Percentiles rank a stretch among this genome's conserved stretches.
Conservation (phyloP, 2,888 invertebrate genomes). For the Volucella inanis region DNA sequence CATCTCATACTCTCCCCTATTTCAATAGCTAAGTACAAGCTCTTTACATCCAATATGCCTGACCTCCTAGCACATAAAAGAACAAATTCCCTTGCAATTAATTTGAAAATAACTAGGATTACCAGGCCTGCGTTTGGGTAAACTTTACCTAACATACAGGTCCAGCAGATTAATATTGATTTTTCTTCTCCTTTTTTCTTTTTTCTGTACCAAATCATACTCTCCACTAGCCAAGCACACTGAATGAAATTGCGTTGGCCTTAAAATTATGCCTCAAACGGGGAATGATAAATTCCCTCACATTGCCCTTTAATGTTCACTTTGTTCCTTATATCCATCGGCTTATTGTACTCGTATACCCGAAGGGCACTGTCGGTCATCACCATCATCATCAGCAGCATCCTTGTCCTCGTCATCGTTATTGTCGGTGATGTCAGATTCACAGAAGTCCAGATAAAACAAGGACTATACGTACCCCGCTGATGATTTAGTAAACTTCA, state of each 20-base stretch:
- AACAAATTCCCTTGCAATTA: slow-evolving; percentile 10
- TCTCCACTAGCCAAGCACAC: not conserved
- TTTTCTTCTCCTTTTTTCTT: not conserved
- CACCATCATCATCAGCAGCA: too few relatives aligned
- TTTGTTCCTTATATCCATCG: slow-evolving; percentile 49
- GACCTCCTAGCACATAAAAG: not conserved
- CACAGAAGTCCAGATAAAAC: slow-evolving; percentile 27
- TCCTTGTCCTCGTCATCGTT: too few relatives aligned
- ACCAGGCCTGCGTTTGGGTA: not conserved
- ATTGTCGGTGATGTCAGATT: not conserved
- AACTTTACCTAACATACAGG: not conserved
- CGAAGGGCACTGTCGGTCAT: too few relatives aligned
- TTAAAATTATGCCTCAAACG: not conserved
- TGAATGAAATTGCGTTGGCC: slow-evolving; percentile 5
- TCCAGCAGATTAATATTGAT: not conserved
- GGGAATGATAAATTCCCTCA: slow-evolving; percentile 34
- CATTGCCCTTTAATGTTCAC: slow-evolving; percentile 46
- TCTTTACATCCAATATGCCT: not conserved
- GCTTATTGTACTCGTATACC: not conserved
- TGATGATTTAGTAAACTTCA: slow-evolving; percentile 59
- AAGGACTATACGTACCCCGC: slow-evolving; percentile 43
- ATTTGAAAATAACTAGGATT: not conserved
- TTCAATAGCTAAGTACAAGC: too few relatives aligned
- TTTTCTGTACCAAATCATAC: not conserved
- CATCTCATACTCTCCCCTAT: too few relatives aligned